These are phyloP conservation scores for Potamilus streckersoni DNA, from an alignment of 1,140 invertebrate species.

Conservation along the genomic window DNA sequence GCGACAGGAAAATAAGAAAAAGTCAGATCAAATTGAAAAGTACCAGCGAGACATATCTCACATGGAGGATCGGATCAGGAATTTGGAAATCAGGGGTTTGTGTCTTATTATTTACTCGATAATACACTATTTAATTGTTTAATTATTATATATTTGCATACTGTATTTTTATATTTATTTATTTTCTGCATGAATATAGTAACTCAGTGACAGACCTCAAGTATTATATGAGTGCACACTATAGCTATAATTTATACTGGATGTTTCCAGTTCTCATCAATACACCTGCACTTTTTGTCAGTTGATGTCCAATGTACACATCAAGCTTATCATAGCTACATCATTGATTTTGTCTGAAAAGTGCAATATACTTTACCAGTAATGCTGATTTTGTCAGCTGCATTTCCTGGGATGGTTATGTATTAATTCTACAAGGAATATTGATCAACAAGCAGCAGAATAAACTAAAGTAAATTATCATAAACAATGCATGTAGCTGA, in stretches of 20 bases:
- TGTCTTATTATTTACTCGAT: neutral
- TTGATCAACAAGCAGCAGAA: too few species aligned
- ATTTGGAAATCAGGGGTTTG: slow-evolving; percentile 57
- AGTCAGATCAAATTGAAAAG: slow-evolving; percentile 55
- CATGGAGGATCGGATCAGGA: slow-evolving; percentile 53
- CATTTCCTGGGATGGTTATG: too few species aligned
- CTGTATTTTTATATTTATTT: neutral
- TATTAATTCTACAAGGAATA: too few species aligned
- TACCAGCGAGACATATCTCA: slow-evolving; percentile 44
- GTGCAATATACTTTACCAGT: too few species aligned
- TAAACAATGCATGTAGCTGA: too few species aligned
- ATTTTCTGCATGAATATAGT: slow-evolving; percentile 3
- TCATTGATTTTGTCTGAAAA: too few species aligned
- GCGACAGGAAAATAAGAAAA: slow-evolving; percentile 49
- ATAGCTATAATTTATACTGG: neutral
- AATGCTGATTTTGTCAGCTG: too few species aligned
- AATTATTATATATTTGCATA: slow-evolving; percentile 8
- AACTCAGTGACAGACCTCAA: neutral
- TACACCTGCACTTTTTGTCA: too few species aligned
- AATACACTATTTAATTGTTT: slow-evolving; percentile 1
- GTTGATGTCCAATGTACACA: too few species aligned
- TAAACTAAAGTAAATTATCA: too few species aligned
- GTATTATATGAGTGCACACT: neutral
- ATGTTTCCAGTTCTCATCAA: too few species aligned
- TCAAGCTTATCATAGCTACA: too few species aligned